Conservation (phyloP, 2,113 vertebrate genomes). For the pig (Sus scrofa) region DNA sequence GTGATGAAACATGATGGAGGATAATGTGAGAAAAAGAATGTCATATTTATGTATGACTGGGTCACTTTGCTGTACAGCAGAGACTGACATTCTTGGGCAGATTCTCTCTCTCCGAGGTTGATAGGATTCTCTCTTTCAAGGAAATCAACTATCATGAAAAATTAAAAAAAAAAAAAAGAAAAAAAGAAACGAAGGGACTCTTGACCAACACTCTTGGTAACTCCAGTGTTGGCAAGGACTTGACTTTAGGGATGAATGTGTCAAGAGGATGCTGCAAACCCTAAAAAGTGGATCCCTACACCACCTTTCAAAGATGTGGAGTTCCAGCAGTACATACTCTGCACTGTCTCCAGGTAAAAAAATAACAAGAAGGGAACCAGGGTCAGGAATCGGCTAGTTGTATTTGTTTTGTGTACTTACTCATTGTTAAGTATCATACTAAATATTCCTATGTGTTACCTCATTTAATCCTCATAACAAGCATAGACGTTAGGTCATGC, state of each 20-base stretch:
- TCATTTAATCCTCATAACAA: not conserved
- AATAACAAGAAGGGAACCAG: not conserved
- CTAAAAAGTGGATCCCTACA: not conserved
- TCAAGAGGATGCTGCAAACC: not conserved
- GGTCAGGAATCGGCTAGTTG: not conserved
- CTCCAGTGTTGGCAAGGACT: not conserved
- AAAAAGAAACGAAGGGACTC: too few species aligned
- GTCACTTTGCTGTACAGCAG: too few species aligned
- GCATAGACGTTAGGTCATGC: not conserved
- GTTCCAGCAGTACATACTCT: fast-evolving
- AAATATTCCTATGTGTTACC: not conserved
- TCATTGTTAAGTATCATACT: not conserved
- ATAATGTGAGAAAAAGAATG: too few species aligned
- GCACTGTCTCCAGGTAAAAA: not conserved
- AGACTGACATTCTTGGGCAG: too few species aligned
- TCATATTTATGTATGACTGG: too few species aligned
- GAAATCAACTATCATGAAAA: too few species aligned
- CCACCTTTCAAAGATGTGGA: not conserved
- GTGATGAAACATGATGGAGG: too few species aligned
- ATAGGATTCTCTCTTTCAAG: too few species aligned
- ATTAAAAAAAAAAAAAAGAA: too few species aligned
- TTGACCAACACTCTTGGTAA: not conserved
- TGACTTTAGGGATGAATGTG: not conserved
- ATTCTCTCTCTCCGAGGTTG: too few species aligned
- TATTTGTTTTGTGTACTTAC: not conserved